Evolutionary conservation across 2,113 vertebrate species (phyloP).

Genomic region (Sterrhoptilus dennistouni): DNA sequence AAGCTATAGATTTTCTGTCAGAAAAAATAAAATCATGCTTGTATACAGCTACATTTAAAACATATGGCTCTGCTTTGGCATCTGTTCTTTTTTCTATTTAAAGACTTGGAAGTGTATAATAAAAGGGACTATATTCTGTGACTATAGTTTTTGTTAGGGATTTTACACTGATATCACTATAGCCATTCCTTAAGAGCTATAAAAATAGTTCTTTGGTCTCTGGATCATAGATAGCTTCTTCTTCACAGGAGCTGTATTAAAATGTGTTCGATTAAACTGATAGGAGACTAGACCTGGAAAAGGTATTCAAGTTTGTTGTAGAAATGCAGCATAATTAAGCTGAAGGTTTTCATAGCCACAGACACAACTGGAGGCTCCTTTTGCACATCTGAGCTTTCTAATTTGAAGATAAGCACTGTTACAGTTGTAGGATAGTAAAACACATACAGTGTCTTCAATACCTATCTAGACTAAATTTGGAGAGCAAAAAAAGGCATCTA

Average conservation of each 20-base stretch:
- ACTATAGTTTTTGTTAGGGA: not conserved
- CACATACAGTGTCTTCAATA: not conserved
- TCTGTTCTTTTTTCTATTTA: conserved; percentile 68
- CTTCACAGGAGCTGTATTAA: not conserved
- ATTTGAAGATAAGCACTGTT: not conserved
- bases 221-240: not conserved
- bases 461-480: not conserved
- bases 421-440: not conserved
- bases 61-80: conserved; percentile 61
- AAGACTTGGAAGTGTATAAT: conserved; percentile 42
- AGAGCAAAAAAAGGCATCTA: not conserved
- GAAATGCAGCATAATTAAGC: not conserved
- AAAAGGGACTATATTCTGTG: not conserved
- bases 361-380: not conserved
- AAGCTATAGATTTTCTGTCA: conserved; percentile 71
- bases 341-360: not conserved
- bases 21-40: conserved; percentile 65
- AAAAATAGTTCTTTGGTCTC: not conserved
- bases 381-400: not conserved
- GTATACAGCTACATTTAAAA: conserved; percentile 71
- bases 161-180: not conserved
- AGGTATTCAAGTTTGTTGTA: not conserved
- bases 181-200: not conserved
- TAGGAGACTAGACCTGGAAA: not conserved
- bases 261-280: not conserved